phyloP scores from a whole-genome alignment of 2,888 invertebrate species.

The Cataglyphis livida region DNA sequence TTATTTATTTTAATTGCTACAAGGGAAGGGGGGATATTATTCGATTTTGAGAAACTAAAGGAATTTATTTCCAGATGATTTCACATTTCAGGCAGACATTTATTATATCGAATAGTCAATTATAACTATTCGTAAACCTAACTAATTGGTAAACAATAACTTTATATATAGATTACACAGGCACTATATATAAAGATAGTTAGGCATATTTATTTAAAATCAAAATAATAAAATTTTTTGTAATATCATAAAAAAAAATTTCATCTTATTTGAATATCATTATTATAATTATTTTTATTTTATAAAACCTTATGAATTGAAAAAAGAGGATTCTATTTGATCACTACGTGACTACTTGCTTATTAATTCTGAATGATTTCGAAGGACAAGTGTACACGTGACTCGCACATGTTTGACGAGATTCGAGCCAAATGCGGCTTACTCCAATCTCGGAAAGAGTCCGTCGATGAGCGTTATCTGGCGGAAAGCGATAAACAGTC shows the following conservation, averaged over 20 bases:
- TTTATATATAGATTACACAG: not conserved
- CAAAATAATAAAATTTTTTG: not conserved
- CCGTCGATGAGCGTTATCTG: constrained; percentile 44
- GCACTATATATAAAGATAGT: not conserved
- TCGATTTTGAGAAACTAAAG: constrained; percentile 44
- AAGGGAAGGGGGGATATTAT: not conserved
- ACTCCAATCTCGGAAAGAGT: not conserved
- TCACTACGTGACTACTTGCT: not conserved
- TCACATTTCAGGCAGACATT: constrained; percentile 16
- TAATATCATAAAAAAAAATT: not conserved
- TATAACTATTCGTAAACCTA: not conserved
- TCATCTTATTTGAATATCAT: not conserved
- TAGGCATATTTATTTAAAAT: not conserved
- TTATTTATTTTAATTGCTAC: constrained; percentile 62
- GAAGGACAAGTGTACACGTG: not conserved
- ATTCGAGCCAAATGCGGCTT: not conserved
- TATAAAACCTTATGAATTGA: not conserved
- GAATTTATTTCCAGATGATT: not conserved
- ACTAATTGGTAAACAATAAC: too few relatives aligned
- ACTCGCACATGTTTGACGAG: not conserved
- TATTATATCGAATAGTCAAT: constrained; percentile 4
- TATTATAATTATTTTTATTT: not conserved
- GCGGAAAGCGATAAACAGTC: constrained; percentile 53
- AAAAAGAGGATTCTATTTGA: not conserved
- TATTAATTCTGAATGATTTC: not conserved